Conservation (phyloP, 2,113 vertebrate species). For the Galbula dea region DNA sequence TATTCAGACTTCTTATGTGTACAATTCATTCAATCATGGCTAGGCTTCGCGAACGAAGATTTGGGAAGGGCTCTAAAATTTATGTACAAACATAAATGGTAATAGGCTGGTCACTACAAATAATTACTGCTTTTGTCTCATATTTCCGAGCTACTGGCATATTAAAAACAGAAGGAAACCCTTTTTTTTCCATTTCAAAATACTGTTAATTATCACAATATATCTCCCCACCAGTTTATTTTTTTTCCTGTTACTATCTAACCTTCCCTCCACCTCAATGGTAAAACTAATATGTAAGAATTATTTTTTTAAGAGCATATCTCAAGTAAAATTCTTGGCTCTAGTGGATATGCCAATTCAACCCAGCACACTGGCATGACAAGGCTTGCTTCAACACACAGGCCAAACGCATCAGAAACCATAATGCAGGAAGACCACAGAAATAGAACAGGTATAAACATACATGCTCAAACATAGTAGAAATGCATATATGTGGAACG, state of each 20-base stretch:
- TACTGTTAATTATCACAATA: conserved; percentile 60
- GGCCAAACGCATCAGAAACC: neutral
- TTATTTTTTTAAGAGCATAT: neutral
- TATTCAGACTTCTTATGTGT: neutral
- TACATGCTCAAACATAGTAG: neutral
- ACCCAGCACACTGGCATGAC: neutral
- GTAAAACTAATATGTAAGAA: neutral
- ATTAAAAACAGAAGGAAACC: conserved; percentile 52
- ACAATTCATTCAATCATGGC: no score
- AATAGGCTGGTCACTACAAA: conserved; percentile 8
- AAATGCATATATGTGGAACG: neutral
- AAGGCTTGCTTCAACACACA: neutral
- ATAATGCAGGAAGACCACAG: neutral
- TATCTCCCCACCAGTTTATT: neutral
- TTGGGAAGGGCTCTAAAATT: no score
- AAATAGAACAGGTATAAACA: neutral
- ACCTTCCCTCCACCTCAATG: neutral
- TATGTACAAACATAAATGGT: conserved; percentile 12
- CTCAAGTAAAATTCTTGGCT: neutral
- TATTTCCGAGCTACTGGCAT: neutral
- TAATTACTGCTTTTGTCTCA: conserved; percentile 25
- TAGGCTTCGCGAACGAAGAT: no score
- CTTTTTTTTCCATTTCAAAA: conserved; percentile 44
- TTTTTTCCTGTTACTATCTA: neutral
- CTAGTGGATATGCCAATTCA: neutral